These are phyloP conservation scores for Manacus vitellinus DNA, from an alignment of 2,113 vertebrate species.

Conservation along the genomic window DNA sequence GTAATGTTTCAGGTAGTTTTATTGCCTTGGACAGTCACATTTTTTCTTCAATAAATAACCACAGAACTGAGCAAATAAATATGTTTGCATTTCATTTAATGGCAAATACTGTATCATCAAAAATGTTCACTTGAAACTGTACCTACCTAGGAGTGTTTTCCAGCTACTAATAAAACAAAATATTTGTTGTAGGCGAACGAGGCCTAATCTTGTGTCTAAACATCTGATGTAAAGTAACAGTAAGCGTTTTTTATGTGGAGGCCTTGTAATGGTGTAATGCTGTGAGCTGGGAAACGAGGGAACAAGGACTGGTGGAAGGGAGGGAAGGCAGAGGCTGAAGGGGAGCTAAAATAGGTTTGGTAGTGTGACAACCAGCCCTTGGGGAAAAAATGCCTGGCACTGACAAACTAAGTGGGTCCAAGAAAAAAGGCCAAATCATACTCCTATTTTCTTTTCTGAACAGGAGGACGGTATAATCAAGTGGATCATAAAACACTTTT, in stretches of 20 bases:
- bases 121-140: neutral
- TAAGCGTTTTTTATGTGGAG: neutral
- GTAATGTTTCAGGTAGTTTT: neutral
- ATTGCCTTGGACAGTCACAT: neutral
- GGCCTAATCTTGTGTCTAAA: neutral
- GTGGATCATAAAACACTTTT: neutral
- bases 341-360: neutral
- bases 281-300: neutral
- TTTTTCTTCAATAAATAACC: neutral
- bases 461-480: neutral
- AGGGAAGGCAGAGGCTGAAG: neutral
- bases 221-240: neutral
- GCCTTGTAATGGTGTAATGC: neutral
- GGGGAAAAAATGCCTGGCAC: too few relatives aligned
- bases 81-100: neutral
- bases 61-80: neutral
- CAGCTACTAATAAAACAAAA: neutral
- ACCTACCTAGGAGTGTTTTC: neutral
- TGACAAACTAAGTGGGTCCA: neutral
- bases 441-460: neutral
- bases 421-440: neutral
- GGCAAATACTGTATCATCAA: neutral
- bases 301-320: neutral
- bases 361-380: accelerated
- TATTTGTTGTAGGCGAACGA: neutral